Base-by-base conservation (phyloP, 2,888 invertebrate species). In the Pegoplata infirma region DNA sequence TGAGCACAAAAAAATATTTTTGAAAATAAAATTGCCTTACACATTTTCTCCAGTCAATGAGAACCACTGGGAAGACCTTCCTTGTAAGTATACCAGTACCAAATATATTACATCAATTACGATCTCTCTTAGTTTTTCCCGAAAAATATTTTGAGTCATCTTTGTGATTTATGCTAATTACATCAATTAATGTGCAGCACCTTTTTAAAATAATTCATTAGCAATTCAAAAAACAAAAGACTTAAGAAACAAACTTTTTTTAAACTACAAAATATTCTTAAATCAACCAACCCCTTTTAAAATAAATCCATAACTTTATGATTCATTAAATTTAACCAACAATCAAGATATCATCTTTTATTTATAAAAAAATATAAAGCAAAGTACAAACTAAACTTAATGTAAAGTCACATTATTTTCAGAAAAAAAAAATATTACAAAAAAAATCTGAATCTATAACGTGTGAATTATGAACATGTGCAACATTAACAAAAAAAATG, bases 361-460 rank as follows among this genome's bases (percentile, higher is more conserved):
- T 51, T 51, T 51, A 56, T 44, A 14, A 40, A 14, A n/a, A n/a
- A n/a, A n/a, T n/a, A 23, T 46, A 40, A 61, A 68, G 14, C 59
- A 12, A 23, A 64, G n/a, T 28, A 19, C 49, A 56, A 66, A 64
- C 16, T 56, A 40, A 64, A 40, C 66, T 14, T 40, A n/a, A 58
- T 19, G 40, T 32, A 14, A 59, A 32, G 40, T 25, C 47, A 28
- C 3, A 66, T 23, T 25, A 69, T 5, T 17, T n/a, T n/a, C 36
- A 12, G 21, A 40, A 44, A 46, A 66, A 53, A 5, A 40, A 25
- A 59, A 17, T 5, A 69, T 17, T 63, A 16, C 19, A 66, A 32
- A n/a, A 32, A 46, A 16, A 73, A 64, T 68, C 17, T 10, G 72
- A 75, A 79, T 75, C 79, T 79, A 75, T 79, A 79, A 79, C 79